Percentiles rank a stretch among this genome's conserved stretches.
phyloP scores from a whole-genome alignment of 1,140 invertebrate species.

The Brachionus plicatilis region DNA sequence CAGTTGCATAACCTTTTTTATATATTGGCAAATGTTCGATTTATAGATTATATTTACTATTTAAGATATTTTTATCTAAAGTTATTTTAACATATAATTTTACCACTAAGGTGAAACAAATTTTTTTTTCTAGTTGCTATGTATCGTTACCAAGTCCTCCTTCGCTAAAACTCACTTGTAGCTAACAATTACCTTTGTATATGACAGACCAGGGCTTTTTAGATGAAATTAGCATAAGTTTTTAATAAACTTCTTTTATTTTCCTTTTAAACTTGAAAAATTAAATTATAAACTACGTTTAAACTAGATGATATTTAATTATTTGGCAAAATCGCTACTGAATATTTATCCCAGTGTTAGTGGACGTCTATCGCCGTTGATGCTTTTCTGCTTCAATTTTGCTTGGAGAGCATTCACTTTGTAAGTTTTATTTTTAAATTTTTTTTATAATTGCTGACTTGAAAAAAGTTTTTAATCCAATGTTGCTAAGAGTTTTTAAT shows the following conservation, averaged over 20 bases:
- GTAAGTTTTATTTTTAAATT: slow-evolving; percentile 1
- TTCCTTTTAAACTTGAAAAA: not conserved
- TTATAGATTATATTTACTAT: not conserved
- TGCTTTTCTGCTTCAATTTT: slow-evolving; percentile 36
- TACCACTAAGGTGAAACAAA: not conserved
- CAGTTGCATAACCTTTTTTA: not conserved
- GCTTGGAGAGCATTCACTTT: slow-evolving; percentile 31
- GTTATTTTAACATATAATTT: not conserved
- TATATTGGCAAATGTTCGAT: not conserved
- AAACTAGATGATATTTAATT: slow-evolving; percentile 33
- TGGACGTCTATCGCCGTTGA: slow-evolving; percentile 14
- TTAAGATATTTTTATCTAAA: not conserved
- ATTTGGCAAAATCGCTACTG: not conserved
- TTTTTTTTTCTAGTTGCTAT: not conserved
- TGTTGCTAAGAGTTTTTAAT: not conserved
- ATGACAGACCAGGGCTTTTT: not conserved
- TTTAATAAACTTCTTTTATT: not conserved
- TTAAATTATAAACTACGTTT: not conserved
- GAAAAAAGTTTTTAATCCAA: not conserved
- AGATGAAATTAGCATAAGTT: not conserved
- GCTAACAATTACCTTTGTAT: not conserved
- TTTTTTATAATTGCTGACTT: not conserved
- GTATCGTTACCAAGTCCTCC: not conserved
- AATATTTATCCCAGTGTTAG: slow-evolving; percentile 17
- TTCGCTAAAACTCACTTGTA: not conserved